Evolutionary conservation across 2,797 vertebrate genomes (phyloP).

Genomic region (Chelmon rostratus): DNA sequence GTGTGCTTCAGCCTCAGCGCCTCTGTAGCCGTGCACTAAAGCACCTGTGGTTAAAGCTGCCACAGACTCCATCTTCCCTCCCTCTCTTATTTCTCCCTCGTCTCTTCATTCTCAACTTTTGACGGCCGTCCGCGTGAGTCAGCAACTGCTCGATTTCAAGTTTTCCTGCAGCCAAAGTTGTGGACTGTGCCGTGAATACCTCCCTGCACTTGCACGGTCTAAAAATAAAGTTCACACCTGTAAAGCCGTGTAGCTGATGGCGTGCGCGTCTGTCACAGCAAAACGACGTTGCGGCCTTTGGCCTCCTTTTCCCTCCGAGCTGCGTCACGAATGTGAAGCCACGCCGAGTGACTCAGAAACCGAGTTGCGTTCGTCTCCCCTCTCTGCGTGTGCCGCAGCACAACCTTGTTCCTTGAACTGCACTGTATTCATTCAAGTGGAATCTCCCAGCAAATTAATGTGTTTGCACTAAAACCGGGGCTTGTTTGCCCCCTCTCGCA

Average conservation of each 20-base stretch:
- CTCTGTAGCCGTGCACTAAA: slow-evolving; percentile 7
- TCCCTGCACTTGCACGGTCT: slow-evolving; percentile 22
- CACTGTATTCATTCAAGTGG: slow-evolving; percentile 75
- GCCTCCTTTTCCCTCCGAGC: slow-evolving; percentile 34
- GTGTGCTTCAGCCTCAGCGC: slow-evolving; percentile 11
- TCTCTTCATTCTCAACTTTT: slow-evolving; percentile 43
- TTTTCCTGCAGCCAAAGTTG: slow-evolving; percentile 41
- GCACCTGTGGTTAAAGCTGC: slow-evolving; percentile 59
- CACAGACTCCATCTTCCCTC: slow-evolving; percentile 5
- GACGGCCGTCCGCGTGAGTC: slow-evolving; percentile 58
- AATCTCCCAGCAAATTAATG: slow-evolving; percentile 80
- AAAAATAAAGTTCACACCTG: slow-evolving; percentile 61
- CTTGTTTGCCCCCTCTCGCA: slow-evolving; percentile 75
- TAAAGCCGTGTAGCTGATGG: slow-evolving; percentile 26
- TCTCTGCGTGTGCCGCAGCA: slow-evolving; percentile 50
- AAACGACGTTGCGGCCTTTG: slow-evolving; percentile 22
- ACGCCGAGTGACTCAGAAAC: slow-evolving; percentile 64
- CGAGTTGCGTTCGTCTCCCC: slow-evolving; percentile 51
- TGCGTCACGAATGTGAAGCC: slow-evolving; percentile 63
- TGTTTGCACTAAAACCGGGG: slow-evolving; percentile 77
- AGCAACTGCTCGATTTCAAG: slow-evolving; percentile 50
- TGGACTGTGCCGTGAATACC: too few species aligned
- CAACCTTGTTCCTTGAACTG: slow-evolving; percentile 73
- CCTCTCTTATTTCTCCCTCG: neutral
- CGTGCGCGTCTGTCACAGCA: slow-evolving; percentile 17